Conservation (phyloP, 2,888 invertebrate species). For the Polyommatus icarus region DNA sequence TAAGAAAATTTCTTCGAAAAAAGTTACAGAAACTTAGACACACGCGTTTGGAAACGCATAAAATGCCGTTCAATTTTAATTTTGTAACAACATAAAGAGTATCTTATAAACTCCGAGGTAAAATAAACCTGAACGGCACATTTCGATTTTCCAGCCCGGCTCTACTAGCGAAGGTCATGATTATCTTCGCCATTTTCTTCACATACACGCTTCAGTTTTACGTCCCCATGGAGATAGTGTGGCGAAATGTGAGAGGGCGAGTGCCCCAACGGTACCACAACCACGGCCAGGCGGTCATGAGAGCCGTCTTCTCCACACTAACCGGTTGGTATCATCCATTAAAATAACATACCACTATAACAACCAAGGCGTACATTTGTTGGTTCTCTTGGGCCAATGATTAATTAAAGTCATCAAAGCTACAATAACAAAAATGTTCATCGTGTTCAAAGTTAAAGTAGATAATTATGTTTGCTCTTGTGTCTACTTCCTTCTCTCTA, state of each 20-base stretch:
- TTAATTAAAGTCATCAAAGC: no score
- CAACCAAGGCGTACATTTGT: no score
- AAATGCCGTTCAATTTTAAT: background rate
- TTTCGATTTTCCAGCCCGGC: conserved; percentile 79
- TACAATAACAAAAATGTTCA: no score
- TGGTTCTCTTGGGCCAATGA: no score
- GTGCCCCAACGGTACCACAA: conserved; percentile 63
- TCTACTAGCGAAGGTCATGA: conserved; percentile 88
- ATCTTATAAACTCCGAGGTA: background rate
- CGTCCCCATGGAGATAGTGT: conserved; percentile 95
- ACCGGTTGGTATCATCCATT: conserved; percentile 58
- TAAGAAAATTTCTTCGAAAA: background rate
- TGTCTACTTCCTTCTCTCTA: no score
- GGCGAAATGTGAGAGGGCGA: conserved; percentile 84
- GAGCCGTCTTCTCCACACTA: conserved; percentile 66
- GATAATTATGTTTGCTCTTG: no score
- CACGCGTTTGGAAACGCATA: background rate
- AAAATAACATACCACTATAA: background rate
- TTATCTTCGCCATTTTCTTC: conserved; percentile 93
- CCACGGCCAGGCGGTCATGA: conserved; percentile 60
- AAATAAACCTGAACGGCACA: background rate
- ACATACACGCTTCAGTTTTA: conserved; percentile 97
- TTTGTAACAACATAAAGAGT: background rate
- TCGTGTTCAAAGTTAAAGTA: no score
- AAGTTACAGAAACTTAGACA: background rate